Evolutionary conservation across 2,113 vertebrate genomes (phyloP).

Genomic region (Manacus vitellinus): DNA sequence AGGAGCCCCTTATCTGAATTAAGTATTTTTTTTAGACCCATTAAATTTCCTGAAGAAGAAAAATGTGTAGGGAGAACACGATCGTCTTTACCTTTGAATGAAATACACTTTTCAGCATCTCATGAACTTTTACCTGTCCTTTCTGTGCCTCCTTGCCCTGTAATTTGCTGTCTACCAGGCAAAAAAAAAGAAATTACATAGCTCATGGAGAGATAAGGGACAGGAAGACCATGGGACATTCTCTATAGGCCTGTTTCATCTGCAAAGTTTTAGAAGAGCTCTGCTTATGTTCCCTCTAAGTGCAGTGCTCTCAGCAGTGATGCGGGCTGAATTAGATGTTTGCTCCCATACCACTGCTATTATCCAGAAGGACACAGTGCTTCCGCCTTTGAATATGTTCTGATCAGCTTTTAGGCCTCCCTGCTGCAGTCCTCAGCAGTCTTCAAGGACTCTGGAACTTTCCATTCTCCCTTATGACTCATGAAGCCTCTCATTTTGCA

Average conservation of each 20-base stretch:
- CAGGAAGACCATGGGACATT: neutral
- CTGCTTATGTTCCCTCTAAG: neutral
- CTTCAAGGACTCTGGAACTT: neutral
- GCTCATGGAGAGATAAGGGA: neutral
- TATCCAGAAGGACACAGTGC: neutral
- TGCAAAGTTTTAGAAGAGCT: neutral
- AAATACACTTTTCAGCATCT: neutral
- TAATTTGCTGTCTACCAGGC: neutral
- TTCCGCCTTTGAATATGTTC: neutral
- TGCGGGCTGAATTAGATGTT: neutral
- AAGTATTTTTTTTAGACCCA: neutral
- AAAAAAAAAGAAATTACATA: neutral
- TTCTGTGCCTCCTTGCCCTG: neutral
- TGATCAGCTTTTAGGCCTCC: neutral
- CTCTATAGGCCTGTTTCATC: neutral
- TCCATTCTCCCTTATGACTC: neutral
- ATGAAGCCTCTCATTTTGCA: neutral
- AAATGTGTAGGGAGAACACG: neutral
- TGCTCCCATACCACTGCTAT: neutral
- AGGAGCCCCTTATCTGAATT: neutral
- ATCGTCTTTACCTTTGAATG: neutral
- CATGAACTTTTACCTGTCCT: neutral
- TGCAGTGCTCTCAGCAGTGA: neutral
- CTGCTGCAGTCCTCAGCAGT: neutral
- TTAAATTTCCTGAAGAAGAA: neutral